A percentile compares a stretch with the other conserved stretches of the same genome.
Evolutionary conservation across 2,113 vertebrate genomes (phyloP).

Genomic region (Apus apus): DNA sequence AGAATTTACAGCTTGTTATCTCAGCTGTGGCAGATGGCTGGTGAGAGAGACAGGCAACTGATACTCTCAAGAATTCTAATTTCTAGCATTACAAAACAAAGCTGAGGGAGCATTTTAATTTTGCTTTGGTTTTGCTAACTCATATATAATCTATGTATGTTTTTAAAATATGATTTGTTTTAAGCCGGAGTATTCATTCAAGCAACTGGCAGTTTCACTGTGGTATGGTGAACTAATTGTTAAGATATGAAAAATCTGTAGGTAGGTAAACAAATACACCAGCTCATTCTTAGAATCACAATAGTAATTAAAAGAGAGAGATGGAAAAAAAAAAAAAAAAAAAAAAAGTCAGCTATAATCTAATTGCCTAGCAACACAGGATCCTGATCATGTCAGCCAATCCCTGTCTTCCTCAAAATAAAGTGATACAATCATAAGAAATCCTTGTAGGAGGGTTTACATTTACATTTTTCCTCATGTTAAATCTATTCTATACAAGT

Average conservation of each 20-base stretch:
- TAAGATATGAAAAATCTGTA: conserved; percentile 2
- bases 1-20: background rate
- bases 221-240: background rate
- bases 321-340: background rate
- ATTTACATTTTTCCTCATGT: background rate
- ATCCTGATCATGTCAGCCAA: background rate
- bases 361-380: background rate
- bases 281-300: conserved; percentile 13
- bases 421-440: background rate
- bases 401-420: background rate
- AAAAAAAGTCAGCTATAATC: background rate
- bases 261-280: background rate
- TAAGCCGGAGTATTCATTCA: background rate
- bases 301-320: conserved; percentile 10
- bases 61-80: background rate
- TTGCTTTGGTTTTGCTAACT: background rate
- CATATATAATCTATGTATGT: background rate
- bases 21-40: background rate
- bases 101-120: background rate
- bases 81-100: background rate
- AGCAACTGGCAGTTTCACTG: background rate
- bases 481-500: background rate
- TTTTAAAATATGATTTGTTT: background rate
- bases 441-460: background rate
- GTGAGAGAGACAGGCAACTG: background rate